Evolutionary conservation across 2,113 vertebrate species (phyloP).

Genomic region (Dicerorhinus sumatrensis): DNA sequence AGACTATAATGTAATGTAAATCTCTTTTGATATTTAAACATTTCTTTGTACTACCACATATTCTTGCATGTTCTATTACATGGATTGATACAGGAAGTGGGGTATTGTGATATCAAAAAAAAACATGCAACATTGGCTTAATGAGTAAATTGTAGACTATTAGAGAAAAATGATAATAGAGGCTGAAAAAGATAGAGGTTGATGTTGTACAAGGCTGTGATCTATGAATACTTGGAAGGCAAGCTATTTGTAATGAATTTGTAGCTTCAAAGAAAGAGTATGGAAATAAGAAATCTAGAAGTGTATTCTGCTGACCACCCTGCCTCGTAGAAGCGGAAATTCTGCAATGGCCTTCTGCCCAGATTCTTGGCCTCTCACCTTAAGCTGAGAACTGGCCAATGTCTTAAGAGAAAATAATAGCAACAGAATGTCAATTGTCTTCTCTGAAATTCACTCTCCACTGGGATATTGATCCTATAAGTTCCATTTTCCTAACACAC

Average conservation of each 20-base stretch:
- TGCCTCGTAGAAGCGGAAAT: neutral
- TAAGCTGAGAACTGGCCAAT: neutral
- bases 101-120: neutral
- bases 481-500: neutral
- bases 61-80: neutral
- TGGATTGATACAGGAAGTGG: neutral
- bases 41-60: neutral
- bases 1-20: neutral
- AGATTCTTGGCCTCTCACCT: neutral
- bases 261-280: neutral
- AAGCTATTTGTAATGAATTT: neutral
- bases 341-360: neutral
- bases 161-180: neutral
- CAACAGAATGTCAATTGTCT: neutral
- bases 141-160: neutral
- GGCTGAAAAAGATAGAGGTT: neutral
- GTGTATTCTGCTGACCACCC: neutral
- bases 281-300: neutral
- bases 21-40: neutral
- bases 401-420: neutral
- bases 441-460: neutral
- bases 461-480: neutral
- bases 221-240: neutral
- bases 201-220: neutral
- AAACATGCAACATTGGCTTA: neutral